Base-by-base conservation (phyloP, 2,888 invertebrate species). In the Drosophila melanocephala region DNA sequence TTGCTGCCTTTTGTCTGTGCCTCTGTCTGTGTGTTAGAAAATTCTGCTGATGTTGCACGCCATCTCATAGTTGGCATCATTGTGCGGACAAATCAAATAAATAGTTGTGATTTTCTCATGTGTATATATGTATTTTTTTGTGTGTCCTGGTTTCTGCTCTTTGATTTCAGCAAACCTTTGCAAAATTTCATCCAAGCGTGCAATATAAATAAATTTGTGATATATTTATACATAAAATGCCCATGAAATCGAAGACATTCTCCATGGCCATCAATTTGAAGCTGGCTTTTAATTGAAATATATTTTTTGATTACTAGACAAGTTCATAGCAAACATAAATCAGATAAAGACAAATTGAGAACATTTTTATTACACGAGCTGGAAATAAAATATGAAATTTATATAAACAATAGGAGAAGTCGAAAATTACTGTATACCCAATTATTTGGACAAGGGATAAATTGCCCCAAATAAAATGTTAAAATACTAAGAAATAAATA, bases 41-140 rank as follows among this genome's bases (percentile, higher is more conserved):
- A 80, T 89, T 87, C 63, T 89, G 87, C 89, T 88, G 89, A 89
- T 80, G 77, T 77, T 69, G 89, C 89, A 87, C 79, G 81, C 82
- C 80, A 86, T 69, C 77, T 78, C 79, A 75, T 79, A 80, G 85
- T 83, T 84, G 89, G 82, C 87, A 83, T 87, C 87, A 80, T 87
- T 85, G 84, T 89, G 86, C 75, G 86, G 82, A 81, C 86, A 86
- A 83, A 87, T 83, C 87, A 89, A 87, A 87, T 84, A 87, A 87
- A 88, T 88, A 84, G 86, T 88, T 88, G 62, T 78, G 82, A 88
- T 88, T 88, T 84, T 77, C 83, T 58, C 75, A 67, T 63, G n/a
- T 66, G 28, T 56, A 26, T 39, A 12, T 61, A 33, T 14, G 44
- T 61, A 59, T 55, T 22, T 73, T n/a, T 73, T 52, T 74, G 42